Percentiles rank a stretch among this genome's conserved stretches.
These are phyloP conservation scores for Malurus alboscapulatus DNA, from an alignment of 2,113 vertebrate genomes.

Conservation along the genomic window DNA sequence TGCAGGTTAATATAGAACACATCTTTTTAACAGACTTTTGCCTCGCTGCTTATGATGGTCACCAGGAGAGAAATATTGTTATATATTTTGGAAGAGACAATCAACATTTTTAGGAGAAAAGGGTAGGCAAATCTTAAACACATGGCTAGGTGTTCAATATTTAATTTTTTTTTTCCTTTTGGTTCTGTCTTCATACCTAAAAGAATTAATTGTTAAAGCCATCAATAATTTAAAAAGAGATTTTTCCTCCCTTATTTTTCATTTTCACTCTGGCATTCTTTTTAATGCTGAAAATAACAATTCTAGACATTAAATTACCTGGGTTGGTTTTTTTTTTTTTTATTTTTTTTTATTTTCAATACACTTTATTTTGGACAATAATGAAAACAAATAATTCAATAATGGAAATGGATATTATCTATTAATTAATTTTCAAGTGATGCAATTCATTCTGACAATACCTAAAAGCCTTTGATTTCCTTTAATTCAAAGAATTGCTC, in stretches of 20 bases:
- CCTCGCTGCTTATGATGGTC: not conserved
- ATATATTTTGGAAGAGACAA: not conserved
- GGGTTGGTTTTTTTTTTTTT: not conserved
- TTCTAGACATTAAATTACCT: not conserved
- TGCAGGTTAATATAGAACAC: not conserved
- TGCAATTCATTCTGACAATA: not conserved
- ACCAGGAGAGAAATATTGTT: not conserved
- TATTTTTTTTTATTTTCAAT: not conserved
- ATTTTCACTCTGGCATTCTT: not conserved
- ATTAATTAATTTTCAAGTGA: not conserved
- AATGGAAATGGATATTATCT: not conserved
- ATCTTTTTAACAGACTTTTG: not conserved
- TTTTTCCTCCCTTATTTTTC: rapidly evolving
- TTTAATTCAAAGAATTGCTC: not conserved
- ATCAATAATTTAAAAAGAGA: rapidly evolving
- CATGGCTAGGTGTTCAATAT: not conserved
- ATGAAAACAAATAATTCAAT: not conserved
- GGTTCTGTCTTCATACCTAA: not conserved
- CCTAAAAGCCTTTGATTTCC: not conserved
- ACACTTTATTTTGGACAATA: not conserved
- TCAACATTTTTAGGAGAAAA: not conserved
- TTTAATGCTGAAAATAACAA: not conserved
- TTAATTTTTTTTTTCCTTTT: not conserved
- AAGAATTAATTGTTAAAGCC: not conserved
- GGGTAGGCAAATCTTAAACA: not conserved